phyloP scores from a whole-genome alignment of 2,888 invertebrate genomes.

The Drosophila parthenogenetica region DNA sequence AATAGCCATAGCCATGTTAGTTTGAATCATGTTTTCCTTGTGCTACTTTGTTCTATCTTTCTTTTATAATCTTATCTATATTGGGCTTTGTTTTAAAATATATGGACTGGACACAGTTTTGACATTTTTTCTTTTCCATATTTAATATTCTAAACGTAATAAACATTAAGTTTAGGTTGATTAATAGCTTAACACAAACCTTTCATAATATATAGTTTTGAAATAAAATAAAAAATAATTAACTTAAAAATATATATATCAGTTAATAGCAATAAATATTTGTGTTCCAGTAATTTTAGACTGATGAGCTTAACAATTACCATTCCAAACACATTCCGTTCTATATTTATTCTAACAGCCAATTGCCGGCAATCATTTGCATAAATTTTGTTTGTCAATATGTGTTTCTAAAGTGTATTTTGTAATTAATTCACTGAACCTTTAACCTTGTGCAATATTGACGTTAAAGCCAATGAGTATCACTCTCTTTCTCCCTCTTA shows the following conservation, averaged over 20 bases:
- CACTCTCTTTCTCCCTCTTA: neutral
- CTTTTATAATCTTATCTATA: slow-evolving; percentile 4
- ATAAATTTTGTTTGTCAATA: neutral
- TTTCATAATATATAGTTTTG: too few relatives aligned
- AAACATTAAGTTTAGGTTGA: too few relatives aligned
- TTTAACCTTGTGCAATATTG: slow-evolving; percentile 1
- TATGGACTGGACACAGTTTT: neutral
- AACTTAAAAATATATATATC: too few relatives aligned
- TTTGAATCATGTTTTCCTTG: neutral
- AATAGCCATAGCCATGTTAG: neutral
- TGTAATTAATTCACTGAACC: neutral
- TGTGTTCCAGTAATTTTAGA: neutral
- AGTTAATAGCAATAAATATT: too few relatives aligned
- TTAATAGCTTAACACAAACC: too few relatives aligned
- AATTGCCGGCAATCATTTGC: neutral
- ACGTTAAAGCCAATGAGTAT: neutral
- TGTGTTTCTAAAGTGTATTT: neutral
- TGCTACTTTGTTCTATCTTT: neutral
- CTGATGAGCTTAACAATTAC: neutral
- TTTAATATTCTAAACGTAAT: too few relatives aligned
- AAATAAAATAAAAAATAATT: too few relatives aligned
- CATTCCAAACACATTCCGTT: neutral
- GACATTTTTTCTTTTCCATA: too few relatives aligned
- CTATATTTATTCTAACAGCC: too few relatives aligned
- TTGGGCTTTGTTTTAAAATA: neutral